Evolutionary conservation across 2,888 invertebrate species (phyloP), one percentile per base, ranked within the genome.

Genomic region (Stegophylla sp.): DNA sequence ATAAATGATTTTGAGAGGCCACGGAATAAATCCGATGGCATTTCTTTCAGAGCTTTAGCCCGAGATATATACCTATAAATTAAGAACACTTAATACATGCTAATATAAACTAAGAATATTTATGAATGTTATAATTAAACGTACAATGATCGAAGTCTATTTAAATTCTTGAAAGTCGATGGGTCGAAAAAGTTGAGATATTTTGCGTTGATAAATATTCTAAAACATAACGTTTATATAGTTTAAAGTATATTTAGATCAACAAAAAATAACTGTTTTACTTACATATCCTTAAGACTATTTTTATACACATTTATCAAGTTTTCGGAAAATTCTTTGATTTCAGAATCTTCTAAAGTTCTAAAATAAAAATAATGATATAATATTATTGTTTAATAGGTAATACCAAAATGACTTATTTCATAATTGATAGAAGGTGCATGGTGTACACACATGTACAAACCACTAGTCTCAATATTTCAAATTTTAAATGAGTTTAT

Each of bases 101-200:
- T n/a, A 23, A 72, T 51, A 77, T 63, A 15, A 26, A 59, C 7
- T 34, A 5, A 5, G 34, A 17, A 48, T 63, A 63, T 28, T 15
- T 23, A 10, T 73, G 9, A 26, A 23, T 61, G 45, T 9, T 34
- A 34, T 34, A 34, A 7, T 34, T 34, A 34, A 3, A 34, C 90
- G 89, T 86, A 91, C 91, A 91, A 88, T 81, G 90, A 89, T 86
- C 89, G 89, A 61, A 88, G 88, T 86, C 88, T 88, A 82, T 89
- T 88, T 86, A 91, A 89, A 85, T 89, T 88, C 43, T 88, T 87
- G 85, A 91, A 89, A 85, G 90, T 89, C 84, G 90, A 90, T 56
- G 89, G 88, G 75, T 88, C 89, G 23, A 91, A 88, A 82, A 89
- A 88, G 82, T 88, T 87, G 82, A 91, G 85, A 83, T 87, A 87